Evolutionary conservation across 35 echinoderm and acorn worm species (phyloP).

Genomic region (Ophiothrix spiculata): DNA sequence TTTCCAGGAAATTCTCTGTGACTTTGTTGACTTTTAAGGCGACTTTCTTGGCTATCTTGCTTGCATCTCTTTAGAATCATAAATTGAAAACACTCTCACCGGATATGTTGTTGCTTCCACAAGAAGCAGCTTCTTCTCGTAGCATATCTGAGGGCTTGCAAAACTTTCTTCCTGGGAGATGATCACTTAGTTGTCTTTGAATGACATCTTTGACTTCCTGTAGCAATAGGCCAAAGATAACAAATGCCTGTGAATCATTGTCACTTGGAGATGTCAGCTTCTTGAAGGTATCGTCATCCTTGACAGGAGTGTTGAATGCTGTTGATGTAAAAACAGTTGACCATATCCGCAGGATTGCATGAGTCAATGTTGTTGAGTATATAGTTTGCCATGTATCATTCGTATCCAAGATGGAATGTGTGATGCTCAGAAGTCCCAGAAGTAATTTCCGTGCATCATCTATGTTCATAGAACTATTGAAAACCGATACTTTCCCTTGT

Average conservation of each 20-base stretch:
- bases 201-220: background rate
- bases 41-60: background rate
- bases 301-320: background rate
- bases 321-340: background rate
- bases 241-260: background rate
- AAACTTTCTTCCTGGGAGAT: background rate
- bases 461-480: too few relatives aligned
- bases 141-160: background rate
- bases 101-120: constrained; percentile 11
- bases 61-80: background rate
- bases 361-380: background rate
- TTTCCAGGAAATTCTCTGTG: background rate
- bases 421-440: too few relatives aligned
- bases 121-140: background rate
- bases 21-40: constrained; percentile 15
- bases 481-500: too few relatives aligned
- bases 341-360: background rate
- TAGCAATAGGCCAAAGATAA: background rate
- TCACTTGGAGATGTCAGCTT: background rate
- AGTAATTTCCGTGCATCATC: too few relatives aligned
- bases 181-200: background rate
- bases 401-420: background rate
- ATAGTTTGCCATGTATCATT: background rate
- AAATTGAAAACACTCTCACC: constrained; percentile 26
- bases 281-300: background rate